Evolutionary conservation across 2,888 invertebrate genomes (phyloP), one percentile per base, ranked within the genome.

Genomic region (Blastobasis adustella): DNA sequence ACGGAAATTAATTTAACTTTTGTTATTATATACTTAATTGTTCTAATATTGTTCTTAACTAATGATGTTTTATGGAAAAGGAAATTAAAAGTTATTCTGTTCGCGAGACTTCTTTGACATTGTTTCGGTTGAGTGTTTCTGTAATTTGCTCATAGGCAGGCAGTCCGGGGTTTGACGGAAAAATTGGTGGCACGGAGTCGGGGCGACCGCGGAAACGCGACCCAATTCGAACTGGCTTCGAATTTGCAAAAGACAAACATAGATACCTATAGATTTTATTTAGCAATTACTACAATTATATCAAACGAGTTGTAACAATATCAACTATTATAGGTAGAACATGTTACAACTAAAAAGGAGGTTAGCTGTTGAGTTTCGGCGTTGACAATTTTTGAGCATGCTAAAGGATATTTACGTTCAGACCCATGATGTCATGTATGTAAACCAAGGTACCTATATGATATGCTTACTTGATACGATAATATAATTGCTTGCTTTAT

Each of bases 1-100:
- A 42, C 49, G 23, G 42, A 50, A 57, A 57, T 55, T 57, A 54
- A 57, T 57, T 53, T 42, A 57, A 57, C 54, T 57, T 54, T 57
- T 53, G 53, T 54, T 57, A 57, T 54, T 55, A 53, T 53, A 53
- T 46, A 54, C 50, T 52, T 54, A 51, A 50, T 52, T 53, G 52
- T 50, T 49, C 40, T 50, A 45, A 49, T 49, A 49, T 54, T 49
- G 54, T 47, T 49, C 49, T 51, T 49, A 51, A 51, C 45, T 50
- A 51, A 49, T 54, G 40, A 54, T 54, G 51, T 51, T 54, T 54
- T 41, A 54, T 40, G 46, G 46, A 51, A 41, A 44, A 47, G 45
- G 47, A 49, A 54, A 49, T 50, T 50, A 50, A 46, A 40, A 9
- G 41, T 8, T 40, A 40, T 40, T 40, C 9, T 40, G 6, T 40